Evolutionary conservation across 2,797 vertebrate species (phyloP), one percentile per base, ranked within the genome.

Genomic region (Capromys pilorides): DNA sequence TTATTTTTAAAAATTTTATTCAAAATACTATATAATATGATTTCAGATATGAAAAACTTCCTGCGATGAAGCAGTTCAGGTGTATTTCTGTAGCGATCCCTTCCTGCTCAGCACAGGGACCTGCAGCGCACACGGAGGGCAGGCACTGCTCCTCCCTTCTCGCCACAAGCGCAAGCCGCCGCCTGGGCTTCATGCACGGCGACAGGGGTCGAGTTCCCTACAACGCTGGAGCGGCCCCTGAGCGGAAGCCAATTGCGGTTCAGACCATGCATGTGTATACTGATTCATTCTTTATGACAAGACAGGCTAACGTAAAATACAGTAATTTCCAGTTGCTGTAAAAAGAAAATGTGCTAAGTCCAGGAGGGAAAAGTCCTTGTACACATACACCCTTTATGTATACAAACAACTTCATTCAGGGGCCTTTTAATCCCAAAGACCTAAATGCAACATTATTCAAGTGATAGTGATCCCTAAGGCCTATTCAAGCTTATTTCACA

Each of bases 1-100:
- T 98, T 98, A 98, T 98, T 98, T 96, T 98, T 95, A 97, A 97
- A 98, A 98, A 98, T 92, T 93, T 97, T 98, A 97, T 98, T 98
- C 97, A 98, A 98, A 98, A 98, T 97, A 98, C 96, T 97, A 98
- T 96, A 97, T 97, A 97, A 98, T 97, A 98, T 97, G 98, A 98
- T 97, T 97, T 98, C 97, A 97, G 97, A 97, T 97, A 98, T 36
- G n/a, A 96, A 98, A 98, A 98, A 98, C 97, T 94, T 95, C 96
- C 98, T 97, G 97, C 97, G 97, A 96, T 97, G 97, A 96, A 97
- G 97, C 94, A 95, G 95, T 96, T 95, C 80, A 7, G 94, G 88
- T 90, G 2, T 96, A 39, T 97, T 96, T 97, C 92, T 39, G 90
- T 77, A 96, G 95, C 96, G 97, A 97, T 97, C 95, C 96, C 97